These are phyloP conservation scores for Sakesphorus luctuosus DNA, from an alignment of 2,113 vertebrate genomes.

Conservation along the genomic window DNA sequence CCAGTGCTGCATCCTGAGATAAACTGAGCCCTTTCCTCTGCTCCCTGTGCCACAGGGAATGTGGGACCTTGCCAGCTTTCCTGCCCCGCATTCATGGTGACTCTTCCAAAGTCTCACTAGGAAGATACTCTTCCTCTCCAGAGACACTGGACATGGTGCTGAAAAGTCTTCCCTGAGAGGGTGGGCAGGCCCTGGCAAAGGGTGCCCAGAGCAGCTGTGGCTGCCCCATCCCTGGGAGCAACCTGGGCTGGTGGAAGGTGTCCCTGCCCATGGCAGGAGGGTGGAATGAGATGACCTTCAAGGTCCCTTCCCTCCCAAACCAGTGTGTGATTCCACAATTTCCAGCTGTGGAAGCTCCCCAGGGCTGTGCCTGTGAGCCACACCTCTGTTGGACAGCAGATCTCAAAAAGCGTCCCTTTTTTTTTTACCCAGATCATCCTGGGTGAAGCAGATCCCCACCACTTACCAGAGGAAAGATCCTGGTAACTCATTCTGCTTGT, in stretches of 20 bases:
- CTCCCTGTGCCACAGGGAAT: not conserved
- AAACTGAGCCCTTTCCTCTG: not conserved
- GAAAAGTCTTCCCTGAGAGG: not conserved
- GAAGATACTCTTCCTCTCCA: not conserved
- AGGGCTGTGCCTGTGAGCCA: not conserved
- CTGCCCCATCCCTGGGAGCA: not conserved
- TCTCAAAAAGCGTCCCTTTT: too few relatives aligned
- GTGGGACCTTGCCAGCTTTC: not conserved
- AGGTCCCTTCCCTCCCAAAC: not conserved
- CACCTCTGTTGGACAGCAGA: not conserved
- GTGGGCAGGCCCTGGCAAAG: not conserved
- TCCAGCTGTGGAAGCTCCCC: not conserved
- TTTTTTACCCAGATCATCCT: not conserved
- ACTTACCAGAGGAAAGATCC: not conserved
- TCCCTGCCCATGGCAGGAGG: too few relatives aligned
- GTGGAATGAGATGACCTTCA: not conserved
- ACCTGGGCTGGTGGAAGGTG: not conserved
- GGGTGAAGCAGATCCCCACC: not conserved
- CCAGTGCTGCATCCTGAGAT: not conserved
- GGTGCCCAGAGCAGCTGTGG: not conserved
- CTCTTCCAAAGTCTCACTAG: not conserved
- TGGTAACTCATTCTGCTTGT: not conserved
- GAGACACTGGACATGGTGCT: accelerated
- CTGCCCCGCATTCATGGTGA: too few relatives aligned
- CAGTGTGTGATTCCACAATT: not conserved